These are phyloP conservation scores for Pachycephala philippinensis DNA, from an alignment of 2,113 vertebrate species.

Conservation along the genomic window DNA sequence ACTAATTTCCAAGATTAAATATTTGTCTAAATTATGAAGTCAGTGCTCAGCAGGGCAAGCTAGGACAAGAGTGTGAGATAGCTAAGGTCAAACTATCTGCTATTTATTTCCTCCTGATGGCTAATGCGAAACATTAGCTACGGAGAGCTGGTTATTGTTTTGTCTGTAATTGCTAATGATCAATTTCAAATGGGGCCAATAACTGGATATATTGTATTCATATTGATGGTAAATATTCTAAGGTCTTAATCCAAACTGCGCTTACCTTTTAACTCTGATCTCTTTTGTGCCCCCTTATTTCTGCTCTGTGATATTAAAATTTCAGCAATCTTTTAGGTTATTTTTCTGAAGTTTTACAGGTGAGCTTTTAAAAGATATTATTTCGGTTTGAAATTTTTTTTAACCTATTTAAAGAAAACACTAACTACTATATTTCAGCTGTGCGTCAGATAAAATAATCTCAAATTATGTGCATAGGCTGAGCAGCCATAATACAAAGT, in stretches of 20 bases:
- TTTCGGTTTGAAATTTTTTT: background rate
- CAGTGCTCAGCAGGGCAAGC: background rate
- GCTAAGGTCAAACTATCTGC: background rate
- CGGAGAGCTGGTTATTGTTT: background rate
- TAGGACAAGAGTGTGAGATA: background rate
- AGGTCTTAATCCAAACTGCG: background rate
- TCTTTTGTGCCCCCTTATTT: background rate
- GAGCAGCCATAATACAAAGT: background rate
- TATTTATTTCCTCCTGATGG: background rate
- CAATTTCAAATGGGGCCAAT: background rate
- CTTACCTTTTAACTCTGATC: background rate
- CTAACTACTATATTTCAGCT: background rate
- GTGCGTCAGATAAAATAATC: background rate
- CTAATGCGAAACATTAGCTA: background rate
- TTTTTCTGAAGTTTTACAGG: background rate
- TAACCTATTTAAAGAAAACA: background rate
- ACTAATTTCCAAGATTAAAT: constrained; percentile 27
- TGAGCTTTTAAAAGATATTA: background rate
- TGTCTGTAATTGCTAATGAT: background rate
- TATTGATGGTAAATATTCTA: background rate
- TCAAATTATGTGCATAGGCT: background rate
- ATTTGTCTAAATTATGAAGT: background rate
- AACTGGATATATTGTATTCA: background rate
- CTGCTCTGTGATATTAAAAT: background rate
- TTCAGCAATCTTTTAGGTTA: background rate